Evolutionary conservation across 1,140 invertebrate genomes (phyloP), one percentile per base, ranked within the genome.

Genomic region (Caerostris darwini): DNA sequence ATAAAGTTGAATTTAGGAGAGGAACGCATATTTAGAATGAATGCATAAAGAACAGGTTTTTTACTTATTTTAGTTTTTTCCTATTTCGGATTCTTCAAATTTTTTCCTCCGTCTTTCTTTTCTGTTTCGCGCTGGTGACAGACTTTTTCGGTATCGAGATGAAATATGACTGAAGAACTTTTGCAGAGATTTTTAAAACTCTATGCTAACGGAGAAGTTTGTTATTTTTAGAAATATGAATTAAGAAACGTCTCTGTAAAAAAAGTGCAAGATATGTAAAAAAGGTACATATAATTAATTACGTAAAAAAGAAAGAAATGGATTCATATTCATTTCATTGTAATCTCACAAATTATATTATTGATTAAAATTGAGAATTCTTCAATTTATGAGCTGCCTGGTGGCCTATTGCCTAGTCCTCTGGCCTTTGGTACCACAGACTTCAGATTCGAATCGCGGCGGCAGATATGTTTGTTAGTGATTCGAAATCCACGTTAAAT

Each of bases 1-100:
- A 90, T 90, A 90, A 90, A 57, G 67, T 54, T 71, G 69, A 57
- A 90, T 71, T 90, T 90, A 77, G 88, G 53, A 50, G 56, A 56
- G 64, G 83, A n/a, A 85, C 7, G 83, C 83, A 57, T 90, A 57
- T 71, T 90, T 71, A 56, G 50, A 77, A 71, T 90, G 86, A 64
- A 88, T 88, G 61, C 50, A 88, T 64, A 85, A 85, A 57, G 82
- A 58, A 85, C n/a, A 57, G 34, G 8, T 85, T 85, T 85, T 54
- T 54, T 50, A 6, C 71, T 81, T 81, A 6, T 54, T 10, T 10
- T 53, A 17, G 19, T 81, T 34, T 50, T 34, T 12, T 34, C 10
- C 34, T 53, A 81, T 81, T 81, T 81, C 53, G 19, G 71, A 64
- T 64, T 64, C 61, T 64, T 64, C 7, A 64, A 64, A 14, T 64